Base-by-base conservation (phyloP, 2,888 invertebrate species). In the Eulithis testata region DNA sequence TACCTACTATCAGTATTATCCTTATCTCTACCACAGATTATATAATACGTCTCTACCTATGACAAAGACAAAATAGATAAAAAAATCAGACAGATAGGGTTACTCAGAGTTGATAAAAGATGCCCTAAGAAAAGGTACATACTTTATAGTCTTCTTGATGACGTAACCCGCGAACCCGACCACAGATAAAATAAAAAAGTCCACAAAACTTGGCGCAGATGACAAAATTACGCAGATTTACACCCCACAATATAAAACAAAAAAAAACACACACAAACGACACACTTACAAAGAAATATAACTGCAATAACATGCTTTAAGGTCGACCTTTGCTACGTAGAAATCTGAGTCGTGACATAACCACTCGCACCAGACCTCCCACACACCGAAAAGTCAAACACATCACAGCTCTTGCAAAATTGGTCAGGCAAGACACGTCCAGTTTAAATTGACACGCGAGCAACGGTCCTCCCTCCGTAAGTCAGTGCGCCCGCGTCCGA, bases 271-370 rank as follows among this genome's bases (percentile, higher is more conserved):
- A 78, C 78, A 77, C 76, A 80, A 82, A 79, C 75, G 75, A 78
- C 78, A 75, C 78, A 79, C 78, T 81, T 76, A 64, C 81, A 72
- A 78, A 83, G 85, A 85, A 84, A 85, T 86, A 86, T 85, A 82
- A 84, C 81, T 75, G 82, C 80, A 80, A 84, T 86, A 84, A 83
- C 79, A 76, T 75, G 76, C 73, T 76, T 78, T 76, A 79, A 77
- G 78, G 76, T 78, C 77, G 78, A 81, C 80, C 78, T 78, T 76
- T 75, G 71, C 71, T 74, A 75, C 71, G 71, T 71, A 71, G 69
- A 70, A 72, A 66, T 70, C 71, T 60, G 72, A 36, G 54, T 5
- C 37, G 50, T 65, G 45, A 54, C 40, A 58, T 47, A 55, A 43
- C 76, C 77, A 74, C 53, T 68, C 21, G 68, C 36, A 47, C 11